Evolutionary conservation across 2,888 invertebrate genomes (phyloP), one percentile per base, ranked within the genome.

Genomic region (Philaethria dido): DNA sequence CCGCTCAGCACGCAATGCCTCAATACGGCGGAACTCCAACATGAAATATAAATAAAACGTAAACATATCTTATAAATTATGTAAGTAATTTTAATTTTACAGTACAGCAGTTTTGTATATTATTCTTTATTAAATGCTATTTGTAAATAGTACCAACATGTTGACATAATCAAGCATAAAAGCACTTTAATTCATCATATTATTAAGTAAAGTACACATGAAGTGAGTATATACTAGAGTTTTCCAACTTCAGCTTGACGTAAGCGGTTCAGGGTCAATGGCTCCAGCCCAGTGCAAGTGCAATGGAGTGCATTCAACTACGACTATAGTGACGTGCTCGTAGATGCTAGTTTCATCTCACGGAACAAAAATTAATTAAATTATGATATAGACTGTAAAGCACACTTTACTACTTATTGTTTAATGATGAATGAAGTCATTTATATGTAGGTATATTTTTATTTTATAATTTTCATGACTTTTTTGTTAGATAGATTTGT

Each of bases 211-310:
- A 66, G 29, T 52, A 52, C 33, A 39, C 4, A 48, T 20, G 48
- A 42, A 62, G 59, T 55, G 62, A 39, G 16, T 44, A 44, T 57
- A 25, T 64, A 14, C 47, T 59, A 59, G 44, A 50, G 18, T 59
- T 57, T 52, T 60, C 64, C 60, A 68, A 64, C 68, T 70, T 66
- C 36, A 69, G 60, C 63, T 63, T 70, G 67, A 71, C 67, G 66
- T 71, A 64, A 68, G 65, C 69, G 73, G 79, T 85, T 81, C 83
- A 85, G 79, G 85, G 86, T 80, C 83, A 83, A 82, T 75, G 85
- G 83, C 86, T 78, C 68, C 65, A 66, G 74, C 68, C 77, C 72
- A 73, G 75, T 76, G 73, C 75, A 75, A 77, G 76, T 77, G 79
- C 80, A 79, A 76, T 78, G 77, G 74, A 75, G 75, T 74, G 69